These are phyloP conservation scores for Eupithecia subumbrata DNA, from an alignment of 2,888 invertebrate species.

Conservation along the genomic window DNA sequence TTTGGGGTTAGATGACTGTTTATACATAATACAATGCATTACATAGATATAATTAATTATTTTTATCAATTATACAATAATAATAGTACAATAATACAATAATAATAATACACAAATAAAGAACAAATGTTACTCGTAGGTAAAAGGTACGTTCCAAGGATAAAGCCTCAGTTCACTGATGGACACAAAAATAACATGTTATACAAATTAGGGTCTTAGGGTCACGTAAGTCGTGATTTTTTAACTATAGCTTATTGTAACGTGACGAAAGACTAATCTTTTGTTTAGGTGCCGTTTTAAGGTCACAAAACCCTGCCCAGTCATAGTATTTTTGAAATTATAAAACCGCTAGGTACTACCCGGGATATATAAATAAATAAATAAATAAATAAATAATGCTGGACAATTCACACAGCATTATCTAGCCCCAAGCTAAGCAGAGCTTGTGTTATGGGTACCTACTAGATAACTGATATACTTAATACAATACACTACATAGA, in stretches of 20 bases:
- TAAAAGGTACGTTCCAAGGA: background rate
- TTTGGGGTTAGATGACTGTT: too few relatives aligned
- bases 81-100: background rate
- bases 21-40: too few relatives aligned
- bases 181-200: conserved; percentile 30
- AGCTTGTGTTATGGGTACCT: too few relatives aligned
- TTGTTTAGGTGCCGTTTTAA: conserved; percentile 6
- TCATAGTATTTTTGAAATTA: background rate
- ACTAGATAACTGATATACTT: too few relatives aligned
- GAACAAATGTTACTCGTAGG: background rate
- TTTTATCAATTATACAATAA: background rate
- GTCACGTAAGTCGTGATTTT: conserved; percentile 37
- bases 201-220: conserved; percentile 39
- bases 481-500: too few relatives aligned
- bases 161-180: background rate
- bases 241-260: conserved; percentile 27
- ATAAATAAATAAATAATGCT: too few relatives aligned
- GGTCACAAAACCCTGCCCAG: conserved; percentile 5
- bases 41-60: background rate
- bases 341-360: background rate
- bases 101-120: background rate
- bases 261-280: conserved; percentile 28
- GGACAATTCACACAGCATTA: too few relatives aligned
- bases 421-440: too few relatives aligned
- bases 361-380: too few relatives aligned